Percentiles rank a stretch among this genome's conserved stretches.
Conservation (phyloP, 2,113 vertebrate genomes). For the Taxidea taxus region DNA sequence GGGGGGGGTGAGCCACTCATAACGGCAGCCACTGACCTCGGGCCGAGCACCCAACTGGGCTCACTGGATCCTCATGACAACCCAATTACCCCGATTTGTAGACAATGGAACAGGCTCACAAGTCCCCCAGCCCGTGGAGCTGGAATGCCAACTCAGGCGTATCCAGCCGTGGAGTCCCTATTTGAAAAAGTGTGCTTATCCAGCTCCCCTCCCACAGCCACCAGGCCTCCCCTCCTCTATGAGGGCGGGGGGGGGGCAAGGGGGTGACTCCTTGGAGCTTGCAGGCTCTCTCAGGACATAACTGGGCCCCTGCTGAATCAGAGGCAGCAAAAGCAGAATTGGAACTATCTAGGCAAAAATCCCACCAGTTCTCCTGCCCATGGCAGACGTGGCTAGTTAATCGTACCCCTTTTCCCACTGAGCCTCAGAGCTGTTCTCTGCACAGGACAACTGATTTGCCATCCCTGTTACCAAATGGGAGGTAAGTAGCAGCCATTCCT, state of each 20-base stretch:
- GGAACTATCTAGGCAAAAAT: neutral
- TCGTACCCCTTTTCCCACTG: neutral
- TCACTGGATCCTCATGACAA: neutral
- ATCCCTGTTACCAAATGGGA: neutral
- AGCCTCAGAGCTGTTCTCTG: neutral
- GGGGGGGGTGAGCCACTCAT: neutral
- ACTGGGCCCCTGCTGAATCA: neutral
- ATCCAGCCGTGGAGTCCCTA: neutral
- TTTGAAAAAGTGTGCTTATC: neutral
- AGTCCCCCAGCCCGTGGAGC: neutral
- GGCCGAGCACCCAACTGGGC: neutral
- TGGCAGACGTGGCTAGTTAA: neutral
- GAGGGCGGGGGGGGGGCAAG: neutral
- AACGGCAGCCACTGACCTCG: neutral
- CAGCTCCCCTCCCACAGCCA: neutral
- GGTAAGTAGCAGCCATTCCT: neutral
- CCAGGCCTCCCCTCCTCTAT: neutral
- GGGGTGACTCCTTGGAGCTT: neutral
- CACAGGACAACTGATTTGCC: neutral
- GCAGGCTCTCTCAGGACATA: neutral
- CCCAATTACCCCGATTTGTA: neutral
- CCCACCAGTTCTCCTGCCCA: neutral
- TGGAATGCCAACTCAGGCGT: neutral
- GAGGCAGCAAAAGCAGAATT: neutral
- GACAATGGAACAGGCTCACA: neutral